Evolutionary conservation across 2,888 invertebrate species (phyloP), one percentile per base, ranked within the genome.

Genomic region (Arctia plantaginis): DNA sequence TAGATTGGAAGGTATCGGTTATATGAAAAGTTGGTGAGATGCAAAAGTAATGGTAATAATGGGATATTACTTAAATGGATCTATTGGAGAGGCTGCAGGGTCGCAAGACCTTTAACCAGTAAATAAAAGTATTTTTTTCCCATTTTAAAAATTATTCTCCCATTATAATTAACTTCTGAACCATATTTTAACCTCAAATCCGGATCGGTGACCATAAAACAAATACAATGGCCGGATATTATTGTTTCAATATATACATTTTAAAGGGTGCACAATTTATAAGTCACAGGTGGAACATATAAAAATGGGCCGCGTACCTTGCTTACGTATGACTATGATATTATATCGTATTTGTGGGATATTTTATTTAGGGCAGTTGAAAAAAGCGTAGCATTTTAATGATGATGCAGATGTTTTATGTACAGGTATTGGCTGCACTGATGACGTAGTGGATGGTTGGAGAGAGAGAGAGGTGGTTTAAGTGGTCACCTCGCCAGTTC

Each of bases 221-320:
- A n/a, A 55, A 47, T 23, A 59, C 66, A 73, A 68, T 62, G 27
- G 62, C 4, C 18, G 66, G 73, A 62, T 73, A 75, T 74, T 65
- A 72, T 67, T 71, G 77, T 80, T 77, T 73, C 74, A 77, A 81
- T 74, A 68, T 78, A 77, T 77, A 76, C 35, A 74, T 77, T 83
- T 82, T 82, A 77, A 81, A 82, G 82, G 84, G 75, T 76, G 35
- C 51, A 80, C 77, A 76, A 83, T 82, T 77, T 76, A 83, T 79
- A 73, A 74, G 62, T 66, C 74, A 51, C 83, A 83, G 84, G 84
- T 83, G 83, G 67, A 76, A 75, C 77, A 47, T 72, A 83, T 82
- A 83, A 83, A 82, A 83, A 80, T 77, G 67, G 68, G 80, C 44
- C 70, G 44, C 47, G 72, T 62, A 68, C 67, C 67, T 67, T 69